A percentile compares a stretch with the other conserved stretches of the same genome.
Evolutionary conservation across 2,888 invertebrate species (phyloP).

Genomic region (Gymnosoma rotundatum): DNA sequence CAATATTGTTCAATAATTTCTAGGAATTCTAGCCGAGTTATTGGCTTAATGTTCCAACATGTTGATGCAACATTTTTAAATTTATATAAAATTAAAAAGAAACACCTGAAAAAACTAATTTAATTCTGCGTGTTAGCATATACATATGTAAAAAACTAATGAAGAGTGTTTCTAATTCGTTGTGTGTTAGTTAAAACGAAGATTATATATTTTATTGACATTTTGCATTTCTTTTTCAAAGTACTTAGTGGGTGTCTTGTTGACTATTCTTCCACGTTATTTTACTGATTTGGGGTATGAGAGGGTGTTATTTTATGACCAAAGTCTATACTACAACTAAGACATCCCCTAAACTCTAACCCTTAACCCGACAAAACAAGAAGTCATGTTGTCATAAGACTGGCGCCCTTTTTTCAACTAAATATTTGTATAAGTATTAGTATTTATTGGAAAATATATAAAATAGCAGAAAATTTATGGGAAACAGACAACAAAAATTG

Average conservation of each 20-base stretch:
- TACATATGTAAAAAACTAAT: background rate
- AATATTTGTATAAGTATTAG: slow-evolving; percentile 17
- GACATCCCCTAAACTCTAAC: background rate
- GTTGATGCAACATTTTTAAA: too few relatives aligned
- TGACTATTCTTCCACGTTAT: background rate
- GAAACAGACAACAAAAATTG: slow-evolving; percentile 56
- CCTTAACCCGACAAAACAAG: slow-evolving; percentile 4
- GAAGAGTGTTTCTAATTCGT: slow-evolving; percentile 40
- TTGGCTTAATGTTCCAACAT: too few relatives aligned
- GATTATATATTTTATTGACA: slow-evolving; percentile 30
- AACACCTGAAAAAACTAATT: too few relatives aligned
- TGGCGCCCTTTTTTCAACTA: slow-evolving; percentile 50
- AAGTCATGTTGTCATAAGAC: slow-evolving; percentile 52
- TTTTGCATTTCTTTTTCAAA: slow-evolving; percentile 10
- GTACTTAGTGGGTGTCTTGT: slow-evolving; percentile 28
- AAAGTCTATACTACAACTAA: slow-evolving; percentile 24
- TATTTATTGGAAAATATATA: slow-evolving; percentile 56
- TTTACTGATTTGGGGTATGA: background rate
- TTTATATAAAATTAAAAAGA: too few relatives aligned
- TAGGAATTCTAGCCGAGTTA: too few relatives aligned
- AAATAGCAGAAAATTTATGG: slow-evolving; percentile 42
- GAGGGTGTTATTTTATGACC: slow-evolving; percentile 22
- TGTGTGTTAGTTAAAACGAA: background rate
- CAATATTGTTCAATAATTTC: too few relatives aligned
- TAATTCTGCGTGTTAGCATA: too few relatives aligned